These are phyloP conservation scores for Subanguina moxae DNA, from an alignment of 1,140 invertebrate species.

Conservation along the genomic window DNA sequence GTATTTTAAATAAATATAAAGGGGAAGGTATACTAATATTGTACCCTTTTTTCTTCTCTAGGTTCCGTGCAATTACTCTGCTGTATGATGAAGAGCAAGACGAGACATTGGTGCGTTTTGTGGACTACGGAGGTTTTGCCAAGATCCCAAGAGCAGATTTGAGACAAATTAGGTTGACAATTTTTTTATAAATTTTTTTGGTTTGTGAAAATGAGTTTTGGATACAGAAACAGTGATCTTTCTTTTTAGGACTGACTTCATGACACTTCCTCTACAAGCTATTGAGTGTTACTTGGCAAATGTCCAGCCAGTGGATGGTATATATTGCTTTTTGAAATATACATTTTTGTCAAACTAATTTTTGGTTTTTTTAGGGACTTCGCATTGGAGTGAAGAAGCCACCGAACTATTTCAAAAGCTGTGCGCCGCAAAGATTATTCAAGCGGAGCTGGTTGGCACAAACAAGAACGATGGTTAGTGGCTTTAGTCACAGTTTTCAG, in stretches of 20 bases:
- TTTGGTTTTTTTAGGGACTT: slow-evolving; percentile 62
- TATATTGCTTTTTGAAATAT: too few species aligned
- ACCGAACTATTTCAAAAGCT: slow-evolving; percentile 41
- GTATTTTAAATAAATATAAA: too few species aligned
- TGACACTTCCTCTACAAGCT: slow-evolving; percentile 88
- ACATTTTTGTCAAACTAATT: too few species aligned
- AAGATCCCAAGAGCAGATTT: slow-evolving; percentile 71
- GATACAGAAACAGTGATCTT: too few species aligned
- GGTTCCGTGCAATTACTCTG: slow-evolving; percentile 3
- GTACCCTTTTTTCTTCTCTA: too few species aligned
- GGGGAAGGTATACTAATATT: too few species aligned
- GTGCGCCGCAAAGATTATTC: slow-evolving; percentile 40
- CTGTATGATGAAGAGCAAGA: slow-evolving; percentile 57
- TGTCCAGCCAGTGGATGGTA: slow-evolving; percentile 75
- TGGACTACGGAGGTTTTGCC: slow-evolving; percentile 89
- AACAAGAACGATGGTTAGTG: slow-evolving; percentile 26
- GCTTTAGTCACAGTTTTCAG: too few species aligned
- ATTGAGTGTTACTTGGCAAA: slow-evolving; percentile 85
- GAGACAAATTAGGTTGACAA: slow-evolving; percentile 70
- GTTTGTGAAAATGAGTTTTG: neutral
- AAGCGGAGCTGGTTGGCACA: slow-evolving; percentile 44
- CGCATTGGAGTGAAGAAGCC: slow-evolving; percentile 44
- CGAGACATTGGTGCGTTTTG: slow-evolving; percentile 72
- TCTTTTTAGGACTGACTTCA: slow-evolving; percentile 69
- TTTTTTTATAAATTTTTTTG: too few species aligned